Evolutionary conservation across 1,140 invertebrate genomes (phyloP).

Genomic region (Trachelipus rathkii): DNA sequence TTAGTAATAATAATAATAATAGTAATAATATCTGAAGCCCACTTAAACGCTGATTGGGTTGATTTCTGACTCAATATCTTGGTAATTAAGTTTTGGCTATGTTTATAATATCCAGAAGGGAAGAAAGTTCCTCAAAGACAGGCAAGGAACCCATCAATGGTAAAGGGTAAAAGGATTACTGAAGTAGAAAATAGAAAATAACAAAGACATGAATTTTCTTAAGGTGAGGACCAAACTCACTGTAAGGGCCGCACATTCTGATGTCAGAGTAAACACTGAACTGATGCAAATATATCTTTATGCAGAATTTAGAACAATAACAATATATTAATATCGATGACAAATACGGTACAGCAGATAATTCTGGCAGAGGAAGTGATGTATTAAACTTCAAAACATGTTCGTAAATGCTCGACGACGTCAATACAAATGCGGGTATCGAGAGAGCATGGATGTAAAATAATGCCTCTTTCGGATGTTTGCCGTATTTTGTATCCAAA

Average conservation of each 20-base stretch:
- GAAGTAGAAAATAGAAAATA: conserved; percentile 95
- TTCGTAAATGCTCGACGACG: conserved; percentile 68
- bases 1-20: no score
- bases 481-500: conserved; percentile 79
- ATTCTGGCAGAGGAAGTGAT: conserved; percentile 55
- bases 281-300: conserved; percentile 91
- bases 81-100: background rate
- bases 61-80: background rate
- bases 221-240: conserved; percentile 94
- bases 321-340: conserved; percentile 50
- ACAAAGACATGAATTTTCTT: conserved; percentile 87
- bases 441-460: conserved; percentile 91
- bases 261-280: conserved; percentile 88
- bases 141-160: conserved; percentile 87
- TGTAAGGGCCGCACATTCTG: conserved; percentile 87
- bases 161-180: conserved; percentile 83
- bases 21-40: background rate
- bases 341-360: conserved; percentile 48
- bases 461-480: conserved; percentile 89
- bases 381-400: conserved; percentile 55
- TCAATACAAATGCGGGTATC: conserved; percentile 74
- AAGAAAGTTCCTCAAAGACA: conserved; percentile 94
- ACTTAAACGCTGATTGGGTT: no score
- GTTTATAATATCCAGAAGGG: conserved; percentile 67
- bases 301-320: conserved; percentile 73